Base-by-base conservation (phyloP, 64 coral and sea anemone genomes). In the Hydrozoanthus tunicans region DNA sequence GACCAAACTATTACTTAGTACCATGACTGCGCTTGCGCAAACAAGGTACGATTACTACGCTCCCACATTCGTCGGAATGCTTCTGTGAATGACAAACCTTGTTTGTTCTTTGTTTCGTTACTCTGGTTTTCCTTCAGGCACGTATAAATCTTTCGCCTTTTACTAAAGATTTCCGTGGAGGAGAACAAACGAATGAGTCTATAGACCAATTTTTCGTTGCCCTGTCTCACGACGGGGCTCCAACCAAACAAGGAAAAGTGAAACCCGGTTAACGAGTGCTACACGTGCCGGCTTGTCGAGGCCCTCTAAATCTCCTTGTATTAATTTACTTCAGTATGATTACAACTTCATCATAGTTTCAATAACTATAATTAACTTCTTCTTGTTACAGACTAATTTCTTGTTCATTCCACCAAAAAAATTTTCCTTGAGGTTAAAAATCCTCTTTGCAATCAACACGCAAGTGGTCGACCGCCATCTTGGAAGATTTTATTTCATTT, bases 121-220 rank as follows among this genome's bases (percentile, higher is more conserved):
- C 82, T 86, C 82, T 86, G 82, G 82, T 86, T 86, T 86, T 86
- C 82, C 82, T 86, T 86, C 82, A 86, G 58, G 25, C 51, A 86
- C 93, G 86, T 3, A 90, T 94, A 94, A 94, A 90, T 94, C 93
- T 94, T 94, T 90, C 93, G 93, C 88, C 86, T 94, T 94, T 90
- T 94, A 94, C 92, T 94, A 90, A 94, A 93, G 92, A 93, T 93
- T 93, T 94, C 86, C 92, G 79, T 94, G 92, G 92, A 90, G 92
- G 86, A 80, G 92, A 94, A 94, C 88, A 90, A 17, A 7, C 25
- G 10, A 90, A 94, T 85, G 93, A 94, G 88, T 78, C 93, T 94
- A 64, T 94, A 90, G 93, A 90, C 89, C 43, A 90, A 84, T 86
- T 94, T 94, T 90, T 90, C 59, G 64, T 84, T 10, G 70, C 93